A percentile compares a stretch with the other conserved stretches of the same genome.
Conservation (phyloP, 2,888 invertebrate genomes). For the Cosmia trapezina region DNA sequence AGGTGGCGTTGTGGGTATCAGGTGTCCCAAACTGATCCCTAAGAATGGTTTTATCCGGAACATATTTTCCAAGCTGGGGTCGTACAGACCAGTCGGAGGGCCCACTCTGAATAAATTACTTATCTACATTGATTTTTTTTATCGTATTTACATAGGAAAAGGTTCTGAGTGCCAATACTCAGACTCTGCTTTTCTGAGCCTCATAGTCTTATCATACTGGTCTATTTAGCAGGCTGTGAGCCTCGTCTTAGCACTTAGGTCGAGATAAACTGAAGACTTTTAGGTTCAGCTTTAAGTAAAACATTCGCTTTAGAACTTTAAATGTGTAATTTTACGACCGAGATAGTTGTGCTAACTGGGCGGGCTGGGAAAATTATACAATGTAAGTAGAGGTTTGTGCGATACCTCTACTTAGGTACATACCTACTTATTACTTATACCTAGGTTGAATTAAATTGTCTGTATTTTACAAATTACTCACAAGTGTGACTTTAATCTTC, state of each 20-base stretch:
- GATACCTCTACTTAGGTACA: neutral
- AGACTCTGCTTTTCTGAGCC: slow-evolving; percentile 46
- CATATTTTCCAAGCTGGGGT: slow-evolving; percentile 84
- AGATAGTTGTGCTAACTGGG: slow-evolving; percentile 34
- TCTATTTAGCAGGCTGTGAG: slow-evolving; percentile 45
- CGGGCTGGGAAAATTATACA: slow-evolving; percentile 17
- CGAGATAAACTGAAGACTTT: slow-evolving; percentile 51
- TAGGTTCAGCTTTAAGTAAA: slow-evolving; percentile 41
- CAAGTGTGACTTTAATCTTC: neutral
- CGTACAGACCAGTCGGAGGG: slow-evolving; percentile 73
- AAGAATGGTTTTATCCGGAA: slow-evolving; percentile 85
- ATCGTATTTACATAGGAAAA: slow-evolving; percentile 72
- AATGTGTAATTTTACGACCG: slow-evolving; percentile 44
- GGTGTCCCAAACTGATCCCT: slow-evolving; percentile 86
- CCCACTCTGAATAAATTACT: slow-evolving; percentile 87
- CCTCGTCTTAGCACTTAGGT: slow-evolving; percentile 43
- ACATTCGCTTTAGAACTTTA: slow-evolving; percentile 50
- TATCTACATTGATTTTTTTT: slow-evolving; percentile 77
- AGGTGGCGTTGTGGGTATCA: slow-evolving; percentile 80
- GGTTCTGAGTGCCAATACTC: slow-evolving; percentile 61
- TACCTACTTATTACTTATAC: neutral
- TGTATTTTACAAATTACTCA: neutral
- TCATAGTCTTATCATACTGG: slow-evolving; percentile 53
- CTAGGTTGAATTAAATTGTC: neutral
- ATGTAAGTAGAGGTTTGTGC: neutral